phyloP scores from a whole-genome alignment of 1,140 invertebrate genomes.

The Drosophila biarmipes region DNA sequence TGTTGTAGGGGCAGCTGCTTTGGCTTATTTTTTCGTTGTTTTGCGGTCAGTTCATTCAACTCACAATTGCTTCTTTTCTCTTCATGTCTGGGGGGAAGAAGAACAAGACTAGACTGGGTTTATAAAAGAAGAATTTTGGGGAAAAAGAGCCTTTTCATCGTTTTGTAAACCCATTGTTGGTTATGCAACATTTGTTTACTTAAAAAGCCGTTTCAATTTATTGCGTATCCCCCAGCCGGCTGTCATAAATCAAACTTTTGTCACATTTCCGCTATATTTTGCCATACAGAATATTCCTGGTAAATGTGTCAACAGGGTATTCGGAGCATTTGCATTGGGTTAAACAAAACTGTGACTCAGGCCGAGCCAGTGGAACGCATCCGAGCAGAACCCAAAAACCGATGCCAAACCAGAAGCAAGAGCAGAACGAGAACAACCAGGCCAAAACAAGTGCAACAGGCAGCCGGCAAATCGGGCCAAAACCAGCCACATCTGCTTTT shows the following conservation, averaged over 20 bases:
- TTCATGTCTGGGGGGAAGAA: conserved; percentile 4
- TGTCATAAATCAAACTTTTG: conserved; percentile 34
- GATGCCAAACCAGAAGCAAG: conserved; percentile 48
- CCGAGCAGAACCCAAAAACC: conserved; percentile 21
- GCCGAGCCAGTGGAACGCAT: conserved; percentile 34
- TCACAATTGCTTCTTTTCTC: conserved; percentile 34
- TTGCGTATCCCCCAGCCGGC: conserved; percentile 2
- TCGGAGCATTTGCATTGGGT: conserved; percentile 52
- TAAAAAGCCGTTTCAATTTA: conserved; percentile 9
- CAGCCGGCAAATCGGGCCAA: conserved; percentile 57
- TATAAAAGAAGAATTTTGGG: conserved; percentile 6
- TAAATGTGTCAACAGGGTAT: conserved; percentile 6
- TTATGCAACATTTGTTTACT: conserved; percentile 12
- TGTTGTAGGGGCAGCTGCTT: conserved; percentile 17
- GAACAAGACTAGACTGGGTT: conserved; percentile 34
- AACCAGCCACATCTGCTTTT: conserved; percentile 25
- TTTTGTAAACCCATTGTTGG: neutral
- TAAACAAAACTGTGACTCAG: conserved; percentile 33
- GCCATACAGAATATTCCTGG: neutral
- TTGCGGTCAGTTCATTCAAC: conserved; percentile 66
- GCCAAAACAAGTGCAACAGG: conserved; percentile 68
- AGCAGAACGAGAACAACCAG: conserved; percentile 22
- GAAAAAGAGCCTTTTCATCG: conserved; percentile 9
- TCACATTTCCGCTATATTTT: conserved; percentile 18
- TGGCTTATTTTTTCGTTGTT: conserved; percentile 14